Percentiles rank a stretch among this genome's conserved stretches.
phyloP scores from a whole-genome alignment of 2,888 invertebrate species.

The Morinoia aosen region DNA sequence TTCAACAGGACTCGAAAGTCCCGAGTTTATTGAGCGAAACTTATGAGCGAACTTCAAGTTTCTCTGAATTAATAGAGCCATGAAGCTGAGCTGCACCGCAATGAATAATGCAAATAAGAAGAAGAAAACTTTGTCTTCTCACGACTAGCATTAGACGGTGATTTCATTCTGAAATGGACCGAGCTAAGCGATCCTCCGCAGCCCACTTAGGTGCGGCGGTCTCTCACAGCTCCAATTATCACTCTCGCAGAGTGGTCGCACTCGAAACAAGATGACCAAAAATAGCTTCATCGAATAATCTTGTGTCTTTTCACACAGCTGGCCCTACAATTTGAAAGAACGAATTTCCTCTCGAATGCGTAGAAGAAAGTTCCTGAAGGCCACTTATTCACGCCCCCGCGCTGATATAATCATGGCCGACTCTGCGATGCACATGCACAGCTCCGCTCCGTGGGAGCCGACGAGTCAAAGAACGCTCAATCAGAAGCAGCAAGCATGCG shows the following conservation, averaged over 20 bases:
- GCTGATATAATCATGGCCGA: background rate
- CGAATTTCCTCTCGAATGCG: background rate
- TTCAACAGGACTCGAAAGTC: background rate
- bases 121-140: background rate
- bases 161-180: background rate
- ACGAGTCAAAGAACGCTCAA: background rate
- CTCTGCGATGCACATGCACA: background rate
- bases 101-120: background rate
- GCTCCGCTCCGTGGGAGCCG: background rate
- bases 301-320: background rate
- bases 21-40: background rate
- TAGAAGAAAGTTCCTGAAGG: background rate
- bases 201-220: background rate
- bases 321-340: background rate
- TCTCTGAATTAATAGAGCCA: slow-evolving; percentile 4
- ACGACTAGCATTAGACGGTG: background rate
- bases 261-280: background rate
- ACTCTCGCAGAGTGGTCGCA: background rate
- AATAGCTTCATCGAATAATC: background rate
- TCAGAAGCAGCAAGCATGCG: background rate
- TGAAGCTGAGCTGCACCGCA: background rate
- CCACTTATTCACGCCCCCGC: background rate
- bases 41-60: background rate
- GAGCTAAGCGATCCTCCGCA: background rate
- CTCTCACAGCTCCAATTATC: background rate